Base-by-base conservation (phyloP, 30 jellyfish, hydroid and myxozoan genomes). In the Cassiopea andromeda region DNA sequence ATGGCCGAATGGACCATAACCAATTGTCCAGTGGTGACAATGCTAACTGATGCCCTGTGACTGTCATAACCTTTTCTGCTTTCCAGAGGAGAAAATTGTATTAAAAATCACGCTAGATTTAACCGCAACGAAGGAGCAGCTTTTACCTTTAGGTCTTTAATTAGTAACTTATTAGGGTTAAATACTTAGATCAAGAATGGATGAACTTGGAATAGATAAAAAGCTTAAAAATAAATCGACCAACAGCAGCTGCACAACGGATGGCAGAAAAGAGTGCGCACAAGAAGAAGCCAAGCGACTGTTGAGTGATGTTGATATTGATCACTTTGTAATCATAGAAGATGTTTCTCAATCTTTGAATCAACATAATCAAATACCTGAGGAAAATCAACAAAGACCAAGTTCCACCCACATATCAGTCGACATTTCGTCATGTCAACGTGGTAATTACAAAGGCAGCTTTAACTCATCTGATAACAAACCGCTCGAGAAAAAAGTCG, bases 401-500 rank as follows among this genome's bases (percentile, higher is more conserved):
- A 7, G 69, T 1, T 47, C 48, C 69, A 2, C 84, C 17, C 84
- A 75, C 67, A 7, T 75, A 48, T 44, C 69, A 75, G 46, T 75
- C 17, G 69, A 75, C 17, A 70, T 67, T 57, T 45, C 89, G 43
- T 57, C 79, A 16, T 70, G 79, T 7, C 2, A 2, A 50, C 75
- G n/a, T 16, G 79, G 7, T 43, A 19, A 60, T 27, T 9, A 69
- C 47, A 75, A 46, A 70, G 79, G 19, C 7, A 2, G 1, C 2
- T 70, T 54, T 1, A 50, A 6, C n/a, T 15, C 38, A 70, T 70
- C 7, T 70, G 43, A 54, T 2, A 17, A 38, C 54, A 17, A 4
- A 15, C 19, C 79, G 54, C 92, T 85, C 38, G 85, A 49, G 50
- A 81, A 84, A 69, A 84, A 84, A 57, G 17, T 84, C 46, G 83